These are phyloP conservation scores for Thymelicus acteon DNA, from an alignment of 2,888 invertebrate genomes.

Conservation along the genomic window DNA sequence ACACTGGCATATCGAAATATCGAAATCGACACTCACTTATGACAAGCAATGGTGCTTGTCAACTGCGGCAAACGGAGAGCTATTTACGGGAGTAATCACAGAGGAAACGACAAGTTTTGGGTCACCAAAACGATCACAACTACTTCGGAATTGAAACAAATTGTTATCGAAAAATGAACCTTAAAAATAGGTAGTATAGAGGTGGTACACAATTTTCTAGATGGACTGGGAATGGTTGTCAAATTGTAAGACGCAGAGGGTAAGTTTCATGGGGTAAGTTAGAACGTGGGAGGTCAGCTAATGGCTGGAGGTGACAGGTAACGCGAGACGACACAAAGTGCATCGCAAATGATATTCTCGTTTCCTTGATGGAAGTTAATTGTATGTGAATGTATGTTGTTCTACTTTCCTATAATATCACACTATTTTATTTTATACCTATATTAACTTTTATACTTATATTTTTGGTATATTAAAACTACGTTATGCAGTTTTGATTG, in stretches of 20 bases:
- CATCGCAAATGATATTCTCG: slow-evolving; percentile 63
- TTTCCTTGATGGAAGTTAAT: slow-evolving; percentile 60
- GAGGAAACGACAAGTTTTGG: slow-evolving; percentile 79
- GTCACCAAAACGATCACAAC: slow-evolving; percentile 55
- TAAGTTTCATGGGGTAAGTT: slow-evolving; percentile 69
- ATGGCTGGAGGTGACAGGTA: slow-evolving; percentile 81
- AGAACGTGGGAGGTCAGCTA: slow-evolving; percentile 75
- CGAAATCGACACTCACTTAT: slow-evolving; percentile 66
- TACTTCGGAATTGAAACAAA: slow-evolving; percentile 45
- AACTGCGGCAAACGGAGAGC: slow-evolving; percentile 50
- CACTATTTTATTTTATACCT: no score
- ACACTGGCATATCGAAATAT: slow-evolving; percentile 54
- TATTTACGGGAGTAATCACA: slow-evolving; percentile 66
- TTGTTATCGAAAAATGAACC: slow-evolving; percentile 49
- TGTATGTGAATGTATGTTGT: slow-evolving; percentile 42
- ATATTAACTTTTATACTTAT: no score
- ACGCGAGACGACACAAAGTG: slow-evolving; percentile 80
- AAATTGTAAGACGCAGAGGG: slow-evolving; percentile 64
- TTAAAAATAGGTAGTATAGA: slow-evolving; percentile 49
- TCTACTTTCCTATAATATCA: slow-evolving; percentile 25
- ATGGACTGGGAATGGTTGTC: slow-evolving; percentile 38
- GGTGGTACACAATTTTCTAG: slow-evolving; percentile 43
- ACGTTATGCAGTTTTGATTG: no score
- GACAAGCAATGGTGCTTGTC: slow-evolving; percentile 70
- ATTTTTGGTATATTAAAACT: no score